A percentile compares a stretch with the other conserved stretches of the same genome.
Conservation (phyloP, 2,888 invertebrate genomes). For the Caenorhabditis panamensis region DNA sequence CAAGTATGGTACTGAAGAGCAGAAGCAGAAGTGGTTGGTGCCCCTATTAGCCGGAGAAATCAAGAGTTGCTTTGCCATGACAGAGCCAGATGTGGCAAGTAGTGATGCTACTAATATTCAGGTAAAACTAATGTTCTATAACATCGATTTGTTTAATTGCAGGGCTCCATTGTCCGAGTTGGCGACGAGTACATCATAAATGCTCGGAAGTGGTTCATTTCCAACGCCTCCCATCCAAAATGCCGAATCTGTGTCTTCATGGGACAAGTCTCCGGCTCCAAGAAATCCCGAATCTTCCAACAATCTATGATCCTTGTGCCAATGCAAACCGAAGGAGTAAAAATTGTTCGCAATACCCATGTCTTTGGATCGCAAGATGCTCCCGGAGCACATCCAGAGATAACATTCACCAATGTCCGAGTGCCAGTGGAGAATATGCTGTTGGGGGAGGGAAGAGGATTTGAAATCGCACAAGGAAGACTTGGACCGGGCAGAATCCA, state of each 20-base stretch:
- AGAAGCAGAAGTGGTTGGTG: conserved; percentile 78
- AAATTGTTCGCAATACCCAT: conserved; percentile 82
- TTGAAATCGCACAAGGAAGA: conserved; percentile 83
- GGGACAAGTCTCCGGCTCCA: conserved; percentile 82
- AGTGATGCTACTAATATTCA: conserved; percentile 84
- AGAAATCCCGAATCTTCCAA: conserved; percentile 81
- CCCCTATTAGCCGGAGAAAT: conserved; percentile 82
- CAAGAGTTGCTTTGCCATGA: conserved; percentile 83
- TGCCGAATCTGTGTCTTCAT: conserved; percentile 83
- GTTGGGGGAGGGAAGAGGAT: conserved; percentile 83
- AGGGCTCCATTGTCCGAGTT: conserved; percentile 82
- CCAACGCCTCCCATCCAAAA: conserved; percentile 82
- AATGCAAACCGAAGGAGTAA: conserved; percentile 83
- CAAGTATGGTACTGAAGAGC: conserved; percentile 82
- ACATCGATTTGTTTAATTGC: background rate
- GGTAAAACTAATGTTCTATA: conserved; percentile 6
- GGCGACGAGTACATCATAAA: conserved; percentile 83
- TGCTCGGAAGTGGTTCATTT: conserved; percentile 83
- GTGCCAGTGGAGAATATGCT: conserved; percentile 82
- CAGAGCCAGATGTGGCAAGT: conserved; percentile 82
- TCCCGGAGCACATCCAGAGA: conserved; percentile 83
- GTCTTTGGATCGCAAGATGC: conserved; percentile 83
- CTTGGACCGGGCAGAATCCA: conserved; percentile 83
- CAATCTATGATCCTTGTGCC: conserved; percentile 83
- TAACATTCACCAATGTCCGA: conserved; percentile 83